These are phyloP conservation scores for Fundulus diaphanus DNA, from an alignment of 2,797 vertebrate genomes.

Conservation along the genomic window DNA sequence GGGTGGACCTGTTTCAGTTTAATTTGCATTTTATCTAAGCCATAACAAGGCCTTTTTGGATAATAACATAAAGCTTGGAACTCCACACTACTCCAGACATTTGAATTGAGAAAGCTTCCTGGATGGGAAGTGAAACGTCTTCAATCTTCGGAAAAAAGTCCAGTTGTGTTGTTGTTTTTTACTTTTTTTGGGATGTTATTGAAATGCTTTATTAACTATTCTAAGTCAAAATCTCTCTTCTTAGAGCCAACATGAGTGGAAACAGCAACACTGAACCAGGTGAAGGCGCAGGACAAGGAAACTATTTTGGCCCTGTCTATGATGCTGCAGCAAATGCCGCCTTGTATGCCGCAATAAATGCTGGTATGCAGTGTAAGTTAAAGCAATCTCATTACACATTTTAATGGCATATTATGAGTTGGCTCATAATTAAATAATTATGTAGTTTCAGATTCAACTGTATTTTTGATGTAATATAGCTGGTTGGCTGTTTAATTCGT, in stretches of 20 bases:
- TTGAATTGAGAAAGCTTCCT: no score
- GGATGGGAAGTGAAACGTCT: no score
- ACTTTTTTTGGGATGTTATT: no score
- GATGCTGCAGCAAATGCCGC: neutral
- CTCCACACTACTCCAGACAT: no score
- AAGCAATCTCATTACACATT: neutral
- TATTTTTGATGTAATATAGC: neutral
- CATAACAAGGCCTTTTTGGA: no score
- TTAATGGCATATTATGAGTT: neutral
- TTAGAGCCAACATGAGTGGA: neutral
- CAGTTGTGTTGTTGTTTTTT: no score
- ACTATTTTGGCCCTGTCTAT: fast-evolving
- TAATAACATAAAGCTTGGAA: no score
- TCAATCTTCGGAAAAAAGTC: no score
- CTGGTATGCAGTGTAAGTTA: neutral
- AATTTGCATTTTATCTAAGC: no score
- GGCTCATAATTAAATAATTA: neutral
- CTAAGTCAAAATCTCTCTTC: neutral
- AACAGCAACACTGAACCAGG: neutral
- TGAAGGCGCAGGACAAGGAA: neutral
- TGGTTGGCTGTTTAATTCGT: no score
- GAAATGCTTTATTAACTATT: neutral
- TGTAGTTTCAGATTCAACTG: neutral
- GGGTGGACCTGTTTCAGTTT: no score
- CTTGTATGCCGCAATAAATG: no score